A percentile compares a stretch with the other conserved stretches of the same genome.
Evolutionary conservation across 2,797 vertebrate species (phyloP).

Genomic region (Syngnathus rostellatus): DNA sequence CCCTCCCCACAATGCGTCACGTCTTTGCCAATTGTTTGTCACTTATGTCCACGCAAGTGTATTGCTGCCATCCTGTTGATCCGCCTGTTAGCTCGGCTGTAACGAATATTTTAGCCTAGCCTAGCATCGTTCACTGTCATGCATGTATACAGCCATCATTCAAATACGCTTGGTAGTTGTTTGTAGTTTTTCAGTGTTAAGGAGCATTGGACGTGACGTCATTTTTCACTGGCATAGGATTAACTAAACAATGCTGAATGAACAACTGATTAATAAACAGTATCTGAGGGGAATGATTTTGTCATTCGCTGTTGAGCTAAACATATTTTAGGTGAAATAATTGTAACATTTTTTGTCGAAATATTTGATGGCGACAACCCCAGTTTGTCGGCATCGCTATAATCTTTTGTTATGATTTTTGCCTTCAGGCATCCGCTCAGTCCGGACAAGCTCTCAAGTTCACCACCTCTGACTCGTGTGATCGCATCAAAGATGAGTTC

Average conservation of each 20-base stretch:
- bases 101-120: background rate
- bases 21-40: background rate
- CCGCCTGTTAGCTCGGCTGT: background rate
- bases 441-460: conserved; percentile 93
- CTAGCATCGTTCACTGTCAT: background rate
- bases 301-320: no score
- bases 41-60: no score
- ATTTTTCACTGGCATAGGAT: background rate
- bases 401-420: background rate
- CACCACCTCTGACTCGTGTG: conserved; percentile 95
- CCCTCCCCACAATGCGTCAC: conserved; percentile 13
- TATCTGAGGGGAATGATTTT: no score
- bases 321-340: no score
- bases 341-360: no score
- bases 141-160: background rate
- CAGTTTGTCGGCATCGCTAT: background rate
- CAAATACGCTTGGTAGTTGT: background rate
- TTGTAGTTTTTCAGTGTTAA: background rate
- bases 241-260: no score
- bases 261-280: no score
- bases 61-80: background rate
- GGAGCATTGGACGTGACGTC: background rate
- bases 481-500: conserved; percentile 98
- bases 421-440: conserved; percentile 83
- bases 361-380: no score